Conservation (phyloP, 2,797 vertebrate genomes). For the Acomys russatus region DNA sequence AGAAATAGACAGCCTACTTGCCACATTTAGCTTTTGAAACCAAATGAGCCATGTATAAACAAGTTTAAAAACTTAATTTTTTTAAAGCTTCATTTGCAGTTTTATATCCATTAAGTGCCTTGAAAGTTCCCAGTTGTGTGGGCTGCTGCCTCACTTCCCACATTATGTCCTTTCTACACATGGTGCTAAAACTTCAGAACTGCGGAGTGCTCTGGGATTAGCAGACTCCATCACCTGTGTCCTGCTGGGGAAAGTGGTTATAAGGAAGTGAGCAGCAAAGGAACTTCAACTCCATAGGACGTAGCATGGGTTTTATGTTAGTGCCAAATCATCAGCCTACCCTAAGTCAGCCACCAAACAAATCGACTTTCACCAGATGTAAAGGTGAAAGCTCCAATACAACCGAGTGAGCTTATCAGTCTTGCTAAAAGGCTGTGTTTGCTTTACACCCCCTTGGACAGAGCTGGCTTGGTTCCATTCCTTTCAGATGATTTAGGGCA, state of each 20-base stretch:
- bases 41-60: slow-evolving; percentile 83
- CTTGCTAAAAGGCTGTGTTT: neutral
- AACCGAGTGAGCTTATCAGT: neutral
- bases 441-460: neutral
- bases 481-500: neutral
- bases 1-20: slow-evolving; percentile 71
- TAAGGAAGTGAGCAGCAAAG: slow-evolving; percentile 64
- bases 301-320: slow-evolving; percentile 32
- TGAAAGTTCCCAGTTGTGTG: slow-evolving; percentile 85
- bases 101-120: slow-evolving; percentile 92
- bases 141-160: slow-evolving; percentile 86
- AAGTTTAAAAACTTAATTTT: slow-evolving; percentile 83
- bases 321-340: slow-evolving; percentile 68
- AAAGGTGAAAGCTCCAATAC: neutral
- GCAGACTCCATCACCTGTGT: slow-evolving; percentile 49
- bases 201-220: slow-evolving; percentile 85
- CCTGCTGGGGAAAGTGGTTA: slow-evolving; percentile 31
- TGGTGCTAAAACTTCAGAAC: slow-evolving; percentile 88
- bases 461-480: neutral
- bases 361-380: slow-evolving; percentile 8
- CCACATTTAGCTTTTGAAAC: slow-evolving; percentile 84
- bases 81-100: slow-evolving; percentile 86
- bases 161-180: slow-evolving; percentile 83
- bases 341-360: slow-evolving; percentile 43
- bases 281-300: neutral